Evolutionary conservation across 2,113 vertebrate genomes (phyloP).

Genomic region (Rhadina sibilatrix): DNA sequence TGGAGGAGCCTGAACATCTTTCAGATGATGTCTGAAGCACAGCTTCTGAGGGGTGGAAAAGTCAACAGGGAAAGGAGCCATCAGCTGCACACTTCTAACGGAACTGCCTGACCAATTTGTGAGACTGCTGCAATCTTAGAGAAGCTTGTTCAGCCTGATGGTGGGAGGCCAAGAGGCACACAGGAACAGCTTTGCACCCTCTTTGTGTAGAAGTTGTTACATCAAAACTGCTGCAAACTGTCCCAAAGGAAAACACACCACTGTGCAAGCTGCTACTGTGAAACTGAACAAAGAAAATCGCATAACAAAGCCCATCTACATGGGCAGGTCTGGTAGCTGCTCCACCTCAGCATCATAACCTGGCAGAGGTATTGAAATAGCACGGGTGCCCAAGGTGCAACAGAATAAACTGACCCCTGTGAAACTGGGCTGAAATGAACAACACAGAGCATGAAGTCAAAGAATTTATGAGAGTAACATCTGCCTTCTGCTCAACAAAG

Average conservation of each 20-base stretch:
- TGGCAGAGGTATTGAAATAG: not conserved
- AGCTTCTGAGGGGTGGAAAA: not conserved
- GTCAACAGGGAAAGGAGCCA: not conserved
- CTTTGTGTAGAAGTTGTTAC: not conserved
- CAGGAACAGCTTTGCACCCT: not conserved
- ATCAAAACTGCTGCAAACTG: not conserved
- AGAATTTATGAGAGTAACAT: constrained; percentile 25
- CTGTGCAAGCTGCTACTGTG: not conserved
- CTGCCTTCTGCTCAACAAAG: constrained; percentile 44
- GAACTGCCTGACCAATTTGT: not conserved
- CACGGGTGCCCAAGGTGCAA: not conserved
- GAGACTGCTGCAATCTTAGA: not conserved
- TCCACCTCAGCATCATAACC: not conserved
- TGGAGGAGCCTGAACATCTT: not conserved
- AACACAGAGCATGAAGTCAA: not conserved
- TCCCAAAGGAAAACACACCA: not conserved
- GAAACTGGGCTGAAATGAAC: constrained; percentile 32
- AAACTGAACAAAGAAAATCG: not conserved
- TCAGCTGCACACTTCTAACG: not conserved
- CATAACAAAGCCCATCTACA: not conserved
- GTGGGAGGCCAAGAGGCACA: not conserved
- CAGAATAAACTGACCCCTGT: constrained; percentile 18
- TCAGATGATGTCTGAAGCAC: not conserved
- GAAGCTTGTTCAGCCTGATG: not conserved
- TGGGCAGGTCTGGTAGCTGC: not conserved